Evolutionary conservation across 2,797 vertebrate species (phyloP).

Genomic region (Enteromius afrohamiltoni): DNA sequence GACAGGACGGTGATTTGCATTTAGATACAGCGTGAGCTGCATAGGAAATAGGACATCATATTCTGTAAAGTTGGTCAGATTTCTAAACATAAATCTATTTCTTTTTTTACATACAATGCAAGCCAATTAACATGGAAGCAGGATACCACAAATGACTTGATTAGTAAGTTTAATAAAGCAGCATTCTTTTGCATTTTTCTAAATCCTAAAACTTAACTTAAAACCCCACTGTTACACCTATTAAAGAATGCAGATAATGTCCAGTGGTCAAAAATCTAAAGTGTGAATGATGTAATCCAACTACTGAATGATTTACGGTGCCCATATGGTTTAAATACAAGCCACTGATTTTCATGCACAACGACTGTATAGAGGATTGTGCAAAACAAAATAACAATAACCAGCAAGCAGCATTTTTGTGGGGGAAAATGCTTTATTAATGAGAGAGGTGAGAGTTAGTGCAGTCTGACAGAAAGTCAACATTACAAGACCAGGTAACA

Average conservation of each 20-base stretch:
- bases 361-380: background rate
- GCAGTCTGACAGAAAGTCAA: background rate
- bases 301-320: background rate
- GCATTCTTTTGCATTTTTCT: background rate
- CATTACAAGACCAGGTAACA: background rate
- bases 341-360: background rate
- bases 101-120: background rate
- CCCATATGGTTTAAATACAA: background rate
- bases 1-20: background rate
- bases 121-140: background rate
- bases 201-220: background rate
- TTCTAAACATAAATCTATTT: background rate
- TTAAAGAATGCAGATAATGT: background rate
- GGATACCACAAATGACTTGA: background rate
- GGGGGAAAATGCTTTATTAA: slow-evolving; percentile 2
- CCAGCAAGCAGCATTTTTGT: background rate
- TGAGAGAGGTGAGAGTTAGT: slow-evolving; percentile 8
- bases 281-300: background rate
- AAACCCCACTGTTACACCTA: background rate
- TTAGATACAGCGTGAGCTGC: background rate
- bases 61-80: background rate
- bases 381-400: background rate
- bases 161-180: background rate
- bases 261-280: background rate
- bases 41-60: background rate